Conservation (phyloP, 2,113 vertebrate genomes). For the Colistium nudipinnis region DNA sequence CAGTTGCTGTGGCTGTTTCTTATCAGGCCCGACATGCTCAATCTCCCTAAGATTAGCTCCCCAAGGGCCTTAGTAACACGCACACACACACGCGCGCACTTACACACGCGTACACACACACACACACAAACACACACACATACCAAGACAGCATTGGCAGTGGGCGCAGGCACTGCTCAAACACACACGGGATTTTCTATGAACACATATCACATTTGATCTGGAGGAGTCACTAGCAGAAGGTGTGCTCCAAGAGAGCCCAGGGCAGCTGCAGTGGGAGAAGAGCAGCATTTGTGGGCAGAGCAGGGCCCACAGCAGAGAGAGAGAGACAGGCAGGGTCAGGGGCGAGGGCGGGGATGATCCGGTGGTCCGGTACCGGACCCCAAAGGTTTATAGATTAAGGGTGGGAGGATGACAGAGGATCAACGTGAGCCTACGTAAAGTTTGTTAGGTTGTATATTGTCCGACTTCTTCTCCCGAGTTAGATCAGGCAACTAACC, state of each 20-base stretch:
- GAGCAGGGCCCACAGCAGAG: not conserved
- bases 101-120: too few relatives aligned
- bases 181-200: slow-evolving; percentile 5
- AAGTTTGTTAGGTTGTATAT: not conserved
- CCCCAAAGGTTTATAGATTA: not conserved
- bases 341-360: not conserved
- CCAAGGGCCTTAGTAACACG: slow-evolving; percentile 63
- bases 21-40: slow-evolving; percentile 79
- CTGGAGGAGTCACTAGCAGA: slow-evolving; percentile 13
- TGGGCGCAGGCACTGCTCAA: not conserved
- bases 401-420: not conserved
- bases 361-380: not conserved
- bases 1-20: slow-evolving; percentile 73
- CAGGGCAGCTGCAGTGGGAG: not conserved
- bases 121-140: too few relatives aligned
- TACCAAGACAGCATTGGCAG: not conserved
- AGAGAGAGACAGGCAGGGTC: too few relatives aligned
- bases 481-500: too few relatives aligned
- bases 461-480: not conserved
- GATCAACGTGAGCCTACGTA: not conserved
- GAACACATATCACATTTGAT: slow-evolving; percentile 25
- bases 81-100: too few relatives aligned
- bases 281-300: not conserved
- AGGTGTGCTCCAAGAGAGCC: not conserved
- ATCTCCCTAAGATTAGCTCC: slow-evolving; percentile 80